Base-by-base conservation (phyloP, 2,797 vertebrate species). In the Acridotheres tristis region DNA sequence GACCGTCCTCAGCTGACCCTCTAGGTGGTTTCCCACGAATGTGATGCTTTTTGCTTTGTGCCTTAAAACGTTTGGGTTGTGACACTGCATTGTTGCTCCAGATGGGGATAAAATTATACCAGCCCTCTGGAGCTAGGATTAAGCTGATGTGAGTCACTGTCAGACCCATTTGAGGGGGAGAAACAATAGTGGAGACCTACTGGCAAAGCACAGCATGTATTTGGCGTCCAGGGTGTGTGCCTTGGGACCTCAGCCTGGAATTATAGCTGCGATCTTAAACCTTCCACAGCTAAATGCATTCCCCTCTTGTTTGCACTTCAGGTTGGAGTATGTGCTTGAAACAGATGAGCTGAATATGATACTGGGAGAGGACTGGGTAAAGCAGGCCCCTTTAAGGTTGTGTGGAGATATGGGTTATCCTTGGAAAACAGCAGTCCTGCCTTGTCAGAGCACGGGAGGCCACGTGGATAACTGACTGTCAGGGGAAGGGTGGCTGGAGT, bases 1-100 rank as follows among this genome's bases (percentile, higher is more conserved):
- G 14, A 26, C 47, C 1, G 59, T 93, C 95, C 96, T 96, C 36
- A 89, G 67, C 67, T 95, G 93, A 95, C 95, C 85, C 86, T 74
- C 38, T 50, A 79, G 83, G 88, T 92, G 80, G 43, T 93, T 96
- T 95, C 93, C 92, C 50, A 25, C 76, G 22, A 86, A 79, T 14
- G 53, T 38, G 34, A 74, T 85, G 83, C 40, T 93, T 53, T 90
- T 95, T 38, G n/a, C 84, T 82, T 86, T 13, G 3, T 75, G 76
- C 74, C 36, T 76, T 77, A 40, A 50, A 94, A 90, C 68, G 6
- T 51, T 82, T 85, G 59, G 57, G 88, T 73, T 84, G 53, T 57
- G 80, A 66, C 62, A 89, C 79, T 73, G 43, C 29, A 55, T 48
- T 69, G 40, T 61, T 88, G 63, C 22, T 91, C 71, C 86, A 94